These are phyloP conservation scores for Sebastolobus altivelis DNA, from an alignment of 2,797 vertebrate species.

Conservation along the genomic window DNA sequence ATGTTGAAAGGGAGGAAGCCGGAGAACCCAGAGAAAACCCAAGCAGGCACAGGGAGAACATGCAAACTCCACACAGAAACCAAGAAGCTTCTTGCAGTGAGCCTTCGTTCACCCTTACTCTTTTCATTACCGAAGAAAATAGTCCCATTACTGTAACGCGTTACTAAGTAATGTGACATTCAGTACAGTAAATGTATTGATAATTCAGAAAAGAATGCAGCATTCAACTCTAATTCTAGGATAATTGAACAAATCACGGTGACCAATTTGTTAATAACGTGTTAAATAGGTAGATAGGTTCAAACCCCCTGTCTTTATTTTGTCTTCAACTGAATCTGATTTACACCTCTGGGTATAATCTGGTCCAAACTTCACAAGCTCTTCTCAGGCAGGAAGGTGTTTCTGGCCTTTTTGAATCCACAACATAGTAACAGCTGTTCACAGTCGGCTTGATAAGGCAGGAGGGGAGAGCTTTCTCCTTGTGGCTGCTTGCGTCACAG, in stretches of 20 bases:
- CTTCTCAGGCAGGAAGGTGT: constrained; percentile 11
- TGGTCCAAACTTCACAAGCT: not conserved
- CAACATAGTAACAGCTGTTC: constrained; percentile 64
- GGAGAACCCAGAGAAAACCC: not conserved
- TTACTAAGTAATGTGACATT: not conserved
- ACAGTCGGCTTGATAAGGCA: constrained; percentile 42
- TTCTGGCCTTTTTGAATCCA: constrained; percentile 30
- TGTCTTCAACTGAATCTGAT: not conserved
- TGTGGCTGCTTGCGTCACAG: constrained; percentile 63
- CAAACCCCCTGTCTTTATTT: not conserved
- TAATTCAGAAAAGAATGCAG: not conserved
- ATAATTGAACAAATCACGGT: not conserved
- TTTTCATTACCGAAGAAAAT: not conserved
- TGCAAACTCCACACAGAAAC: too few species aligned
- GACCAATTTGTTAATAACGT: not conserved
- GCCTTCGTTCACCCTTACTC: not conserved
- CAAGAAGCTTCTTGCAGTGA: not conserved
- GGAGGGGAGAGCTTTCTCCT: constrained; percentile 34
- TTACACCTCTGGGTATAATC: not conserved
- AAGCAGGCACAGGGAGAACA: not conserved
- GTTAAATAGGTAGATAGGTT: not conserved
- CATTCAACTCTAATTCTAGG: not conserved
- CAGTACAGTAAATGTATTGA: not conserved
- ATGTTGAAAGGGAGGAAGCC: not conserved
- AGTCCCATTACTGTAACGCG: not conserved